A percentile compares a stretch with the other conserved stretches of the same genome.
phyloP scores from a whole-genome alignment of 2,113 vertebrate species.

The Procavia capensis region DNA sequence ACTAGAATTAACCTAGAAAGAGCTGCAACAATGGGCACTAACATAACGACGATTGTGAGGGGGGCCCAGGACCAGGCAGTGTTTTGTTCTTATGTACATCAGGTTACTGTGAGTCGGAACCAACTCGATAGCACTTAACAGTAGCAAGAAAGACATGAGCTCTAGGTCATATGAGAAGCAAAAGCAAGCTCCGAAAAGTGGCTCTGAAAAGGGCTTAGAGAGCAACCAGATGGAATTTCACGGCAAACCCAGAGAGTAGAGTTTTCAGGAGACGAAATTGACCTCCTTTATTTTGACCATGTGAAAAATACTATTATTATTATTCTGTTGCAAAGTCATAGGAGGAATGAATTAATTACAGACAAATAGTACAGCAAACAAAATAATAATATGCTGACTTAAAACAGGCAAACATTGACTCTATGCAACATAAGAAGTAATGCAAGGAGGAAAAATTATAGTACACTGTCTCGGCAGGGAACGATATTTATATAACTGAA shows the following conservation, averaged over 20 bases:
- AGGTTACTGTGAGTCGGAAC: too few species aligned
- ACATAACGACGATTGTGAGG: too few species aligned
- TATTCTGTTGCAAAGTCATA: background rate
- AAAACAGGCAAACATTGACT: conserved; percentile 23
- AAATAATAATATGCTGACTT: conserved; percentile 13
- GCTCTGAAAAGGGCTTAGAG: background rate
- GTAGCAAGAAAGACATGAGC: fast-evolving
- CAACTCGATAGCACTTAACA: too few species aligned
- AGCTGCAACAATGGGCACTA: background rate
- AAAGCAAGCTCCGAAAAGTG: background rate
- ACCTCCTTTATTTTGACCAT: conserved; percentile 14
- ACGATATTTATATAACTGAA: conserved; percentile 14
- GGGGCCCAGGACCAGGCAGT: too few species aligned
- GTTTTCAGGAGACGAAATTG: background rate
- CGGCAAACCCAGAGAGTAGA: background rate
- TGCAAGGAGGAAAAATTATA: background rate
- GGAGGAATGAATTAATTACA: background rate
- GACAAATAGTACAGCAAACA: background rate
- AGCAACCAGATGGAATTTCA: background rate
- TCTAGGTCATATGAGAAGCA: background rate
- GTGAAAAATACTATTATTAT: background rate
- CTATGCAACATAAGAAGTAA: conserved; percentile 18
- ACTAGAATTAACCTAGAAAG: background rate
- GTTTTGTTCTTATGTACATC: too few species aligned
- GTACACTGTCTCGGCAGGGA: background rate